Evolutionary conservation across 2,113 vertebrate species (phyloP).

Genomic region (Percina caprodes): DNA sequence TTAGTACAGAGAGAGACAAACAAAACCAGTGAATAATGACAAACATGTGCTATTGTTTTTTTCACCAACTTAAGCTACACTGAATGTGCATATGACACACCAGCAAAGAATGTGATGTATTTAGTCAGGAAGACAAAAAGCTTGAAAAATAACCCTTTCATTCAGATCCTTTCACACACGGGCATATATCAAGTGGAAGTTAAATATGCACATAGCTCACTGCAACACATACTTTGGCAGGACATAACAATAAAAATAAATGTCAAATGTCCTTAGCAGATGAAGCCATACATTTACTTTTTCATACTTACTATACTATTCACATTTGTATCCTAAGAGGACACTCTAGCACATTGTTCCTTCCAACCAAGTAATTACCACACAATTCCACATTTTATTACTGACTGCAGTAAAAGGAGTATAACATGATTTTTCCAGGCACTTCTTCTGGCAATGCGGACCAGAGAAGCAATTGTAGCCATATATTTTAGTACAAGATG

Average conservation of each 20-base stretch:
- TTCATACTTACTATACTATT: conserved; percentile 7
- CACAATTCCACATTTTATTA: conserved; percentile 32
- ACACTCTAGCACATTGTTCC: conserved; percentile 1
- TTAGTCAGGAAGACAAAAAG: conserved; percentile 14
- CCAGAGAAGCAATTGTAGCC: conserved; percentile 8
- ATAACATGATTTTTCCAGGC: background rate
- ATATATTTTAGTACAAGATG: background rate
- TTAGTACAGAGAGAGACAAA: background rate
- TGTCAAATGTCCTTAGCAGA: conserved; percentile 15
- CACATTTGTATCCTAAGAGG: conserved; percentile 14
- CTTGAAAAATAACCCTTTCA: background rate
- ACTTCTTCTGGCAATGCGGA: background rate
- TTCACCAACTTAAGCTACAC: background rate
- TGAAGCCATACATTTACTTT: conserved; percentile 18
- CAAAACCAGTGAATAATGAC: background rate
- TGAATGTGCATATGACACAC: conserved; percentile 2
- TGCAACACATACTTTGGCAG: background rate
- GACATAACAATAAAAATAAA: conserved; percentile 13
- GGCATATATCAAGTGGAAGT: background rate
- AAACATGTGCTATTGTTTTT: background rate
- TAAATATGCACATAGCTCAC: background rate
- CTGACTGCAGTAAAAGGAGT: conserved; percentile 14
- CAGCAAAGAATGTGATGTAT: background rate
- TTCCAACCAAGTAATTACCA: conserved; percentile 41
- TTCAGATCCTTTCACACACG: background rate